Evolutionary conservation across 2,797 vertebrate genomes (phyloP).

Genomic region (Centroberyx gerrardi): DNA sequence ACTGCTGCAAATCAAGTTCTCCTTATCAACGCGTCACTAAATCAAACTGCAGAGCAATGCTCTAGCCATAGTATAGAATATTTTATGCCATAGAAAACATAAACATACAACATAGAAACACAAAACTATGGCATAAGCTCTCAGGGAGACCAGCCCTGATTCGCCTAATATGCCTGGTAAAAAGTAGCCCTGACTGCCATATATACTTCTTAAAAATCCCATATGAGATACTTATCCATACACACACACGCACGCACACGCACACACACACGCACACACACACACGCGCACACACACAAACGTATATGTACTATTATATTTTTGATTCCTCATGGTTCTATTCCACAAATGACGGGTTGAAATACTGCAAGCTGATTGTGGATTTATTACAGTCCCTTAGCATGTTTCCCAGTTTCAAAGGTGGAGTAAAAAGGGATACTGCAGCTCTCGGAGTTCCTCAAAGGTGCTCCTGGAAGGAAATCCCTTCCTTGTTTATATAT

Average conservation of each 20-base stretch:
- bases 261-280: not conserved
- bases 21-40: constrained; percentile 24
- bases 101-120: constrained; percentile 42
- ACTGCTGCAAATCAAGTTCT: constrained; percentile 17
- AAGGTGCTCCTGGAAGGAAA: constrained; percentile 29
- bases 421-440: constrained; percentile 30
- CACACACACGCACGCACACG: constrained; percentile 9
- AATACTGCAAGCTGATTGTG: constrained; percentile 52
- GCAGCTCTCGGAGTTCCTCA: constrained; percentile 28
- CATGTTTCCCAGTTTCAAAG: constrained; percentile 40
- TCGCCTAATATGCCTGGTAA: constrained; percentile 59
- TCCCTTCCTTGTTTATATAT: not conserved
- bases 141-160: constrained; percentile 74
- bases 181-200: constrained; percentile 72
- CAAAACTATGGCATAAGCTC: constrained; percentile 61
- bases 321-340: constrained; percentile 37
- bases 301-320: constrained; percentile 13
- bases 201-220: constrained; percentile 63
- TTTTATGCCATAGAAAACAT: constrained; percentile 33
- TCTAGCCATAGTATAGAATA: constrained; percentile 20
- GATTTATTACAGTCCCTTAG: constrained; percentile 20
- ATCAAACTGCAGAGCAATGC: constrained; percentile 39
- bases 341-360: constrained; percentile 43
- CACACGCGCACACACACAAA: constrained; percentile 8
- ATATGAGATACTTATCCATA: constrained; percentile 24